Conservation (phyloP, 2,113 vertebrate genomes). For the Hippocampus mohnikei region DNA sequence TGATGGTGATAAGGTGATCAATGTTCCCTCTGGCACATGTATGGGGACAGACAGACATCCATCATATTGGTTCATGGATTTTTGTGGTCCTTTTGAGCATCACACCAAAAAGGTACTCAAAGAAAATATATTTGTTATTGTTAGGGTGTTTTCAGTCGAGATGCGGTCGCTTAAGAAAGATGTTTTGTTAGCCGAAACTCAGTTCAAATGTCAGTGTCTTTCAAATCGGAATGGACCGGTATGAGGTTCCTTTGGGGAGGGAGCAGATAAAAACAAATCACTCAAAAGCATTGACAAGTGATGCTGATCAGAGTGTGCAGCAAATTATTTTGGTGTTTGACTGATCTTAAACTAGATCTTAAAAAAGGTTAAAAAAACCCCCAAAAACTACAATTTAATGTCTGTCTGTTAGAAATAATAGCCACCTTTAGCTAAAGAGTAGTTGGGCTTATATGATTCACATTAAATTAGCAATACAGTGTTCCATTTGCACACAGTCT, state of each 20-base stretch:
- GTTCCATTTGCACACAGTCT: neutral
- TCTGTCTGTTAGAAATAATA: neutral
- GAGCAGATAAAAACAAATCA: neutral
- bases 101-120: neutral
- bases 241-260: neutral
- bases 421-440: neutral
- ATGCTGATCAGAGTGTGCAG: neutral
- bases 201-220: neutral
- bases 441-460: neutral
- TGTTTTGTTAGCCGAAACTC: no score
- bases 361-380: neutral
- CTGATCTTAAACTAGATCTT: neutral
- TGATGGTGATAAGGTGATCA: slow-evolving; percentile 42
- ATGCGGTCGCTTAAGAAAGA: neutral
- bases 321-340: neutral
- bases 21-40: slow-evolving; percentile 45
- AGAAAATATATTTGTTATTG: neutral
- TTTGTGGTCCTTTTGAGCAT: neutral
- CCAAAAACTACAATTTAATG: neutral
- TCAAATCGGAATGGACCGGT: neutral
- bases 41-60: slow-evolving; percentile 52
- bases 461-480: neutral
- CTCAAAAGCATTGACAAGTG: neutral
- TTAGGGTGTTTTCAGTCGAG: neutral
- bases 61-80: neutral